phyloP scores from a whole-genome alignment of 1,140 invertebrate genomes.

The Drosophila sp. region DNA sequence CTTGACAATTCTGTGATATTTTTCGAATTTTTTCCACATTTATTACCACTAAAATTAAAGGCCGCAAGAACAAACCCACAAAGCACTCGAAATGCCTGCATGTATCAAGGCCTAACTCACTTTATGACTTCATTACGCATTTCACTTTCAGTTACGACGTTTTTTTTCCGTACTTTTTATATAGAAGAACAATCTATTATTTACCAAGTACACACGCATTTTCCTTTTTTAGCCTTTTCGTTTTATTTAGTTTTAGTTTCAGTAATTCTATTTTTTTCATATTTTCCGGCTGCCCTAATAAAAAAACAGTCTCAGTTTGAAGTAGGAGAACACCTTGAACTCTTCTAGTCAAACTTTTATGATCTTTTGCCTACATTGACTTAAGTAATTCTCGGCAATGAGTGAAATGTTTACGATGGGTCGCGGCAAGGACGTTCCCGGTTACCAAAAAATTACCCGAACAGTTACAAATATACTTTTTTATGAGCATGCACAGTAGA shows the following conservation, averaged over 20 bases:
- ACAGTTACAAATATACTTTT: conserved; percentile 67
- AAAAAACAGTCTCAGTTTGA: conserved; percentile 31
- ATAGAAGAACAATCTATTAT: conserved; percentile 13
- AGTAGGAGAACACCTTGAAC: conserved; percentile 44
- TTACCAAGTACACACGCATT: conserved; percentile 63
- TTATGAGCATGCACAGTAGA: too few species aligned
- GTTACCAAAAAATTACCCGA: conserved; percentile 19
- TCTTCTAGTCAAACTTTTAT: conserved; percentile 55
- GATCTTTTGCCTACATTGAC: conserved; percentile 76
- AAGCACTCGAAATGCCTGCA: conserved; percentile 57
- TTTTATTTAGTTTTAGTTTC: conserved; percentile 17
- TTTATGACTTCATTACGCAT: conserved; percentile 79
- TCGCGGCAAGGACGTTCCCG: conserved; percentile 47
- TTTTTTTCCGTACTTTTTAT: too few species aligned
- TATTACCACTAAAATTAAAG: conserved; percentile 39
- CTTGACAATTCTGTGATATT: conserved; percentile 24
- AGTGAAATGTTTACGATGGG: conserved; percentile 61
- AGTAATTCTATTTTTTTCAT: conserved; percentile 60
- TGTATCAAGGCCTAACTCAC: conserved; percentile 45
- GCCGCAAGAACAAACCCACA: conserved; percentile 58
- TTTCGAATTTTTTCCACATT: conserved; percentile 29
- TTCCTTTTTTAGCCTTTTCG: conserved; percentile 39
- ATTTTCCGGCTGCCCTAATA: conserved; percentile 76
- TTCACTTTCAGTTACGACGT: conserved; percentile 64
- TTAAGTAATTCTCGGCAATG: conserved; percentile 77